Conservation (phyloP, 2,113 vertebrate species). For the Tyto alba region DNA sequence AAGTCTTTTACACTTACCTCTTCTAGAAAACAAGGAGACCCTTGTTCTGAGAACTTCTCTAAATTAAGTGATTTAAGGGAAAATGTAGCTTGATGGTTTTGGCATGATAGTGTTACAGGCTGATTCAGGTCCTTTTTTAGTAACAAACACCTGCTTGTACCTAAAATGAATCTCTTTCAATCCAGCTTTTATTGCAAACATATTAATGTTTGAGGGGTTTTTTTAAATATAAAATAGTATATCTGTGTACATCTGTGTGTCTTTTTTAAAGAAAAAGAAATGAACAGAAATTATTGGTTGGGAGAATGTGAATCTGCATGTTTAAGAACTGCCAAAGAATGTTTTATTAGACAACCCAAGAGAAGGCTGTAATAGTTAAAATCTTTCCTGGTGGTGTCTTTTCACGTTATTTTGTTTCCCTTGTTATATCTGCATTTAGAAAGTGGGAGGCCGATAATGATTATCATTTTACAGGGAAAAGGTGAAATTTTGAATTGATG, state of each 20-base stretch:
- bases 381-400: not conserved
- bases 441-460: not conserved
- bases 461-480: not conserved
- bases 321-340: not conserved
- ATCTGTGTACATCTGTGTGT: not conserved
- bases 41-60: not conserved
- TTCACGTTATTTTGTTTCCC: not conserved
- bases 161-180: not conserved
- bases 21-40: not conserved
- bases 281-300: not conserved
- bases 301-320: not conserved
- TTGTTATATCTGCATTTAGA: not conserved
- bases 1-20: not conserved
- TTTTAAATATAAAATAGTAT: not conserved
- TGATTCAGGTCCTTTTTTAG: not conserved
- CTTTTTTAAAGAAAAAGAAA: not conserved
- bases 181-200: not conserved
- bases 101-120: not conserved
- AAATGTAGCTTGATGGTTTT: not conserved
- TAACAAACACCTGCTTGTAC: not conserved
- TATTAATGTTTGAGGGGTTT: not conserved
- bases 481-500: not conserved
- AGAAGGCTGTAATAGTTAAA: not conserved
- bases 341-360: not conserved
- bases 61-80: not conserved